Evolutionary conservation across 2,797 vertebrate genomes (phyloP).

Genomic region (Peromyscus eremicus): DNA sequence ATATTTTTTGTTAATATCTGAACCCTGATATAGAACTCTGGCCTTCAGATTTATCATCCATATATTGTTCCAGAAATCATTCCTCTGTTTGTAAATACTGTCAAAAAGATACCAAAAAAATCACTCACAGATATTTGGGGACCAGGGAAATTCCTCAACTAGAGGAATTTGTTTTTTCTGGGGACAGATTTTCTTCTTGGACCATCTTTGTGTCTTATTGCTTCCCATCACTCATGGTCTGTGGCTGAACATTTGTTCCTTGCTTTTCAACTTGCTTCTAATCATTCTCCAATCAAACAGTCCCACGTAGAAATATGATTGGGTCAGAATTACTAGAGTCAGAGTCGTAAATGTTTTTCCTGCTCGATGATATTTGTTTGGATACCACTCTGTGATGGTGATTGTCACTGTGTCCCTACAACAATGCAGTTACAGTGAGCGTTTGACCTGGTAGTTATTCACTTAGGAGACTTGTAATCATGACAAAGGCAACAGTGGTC

Average conservation of each 20-base stretch:
- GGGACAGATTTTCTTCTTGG: background rate
- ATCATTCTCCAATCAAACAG: slow-evolving; percentile 28
- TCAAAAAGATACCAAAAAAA: slow-evolving; percentile 33
- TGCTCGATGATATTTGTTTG: background rate
- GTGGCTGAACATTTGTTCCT: background rate
- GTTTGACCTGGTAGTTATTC: background rate
- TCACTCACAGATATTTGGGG: background rate
- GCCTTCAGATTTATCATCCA: background rate
- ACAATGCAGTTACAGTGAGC: background rate
- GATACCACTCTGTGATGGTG: background rate
- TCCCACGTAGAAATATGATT: background rate
- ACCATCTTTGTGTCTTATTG: background rate
- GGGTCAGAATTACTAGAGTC: background rate
- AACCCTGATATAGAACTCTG: background rate
- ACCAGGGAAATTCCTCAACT: background rate
- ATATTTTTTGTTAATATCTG: background rate
- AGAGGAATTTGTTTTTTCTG: background rate
- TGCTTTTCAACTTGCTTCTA: slow-evolving; percentile 7
- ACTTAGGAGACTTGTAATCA: background rate
- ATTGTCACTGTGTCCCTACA: background rate
- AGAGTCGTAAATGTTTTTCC: background rate
- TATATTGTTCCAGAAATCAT: slow-evolving; percentile 14
- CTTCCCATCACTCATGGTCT: background rate
- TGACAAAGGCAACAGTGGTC: background rate
- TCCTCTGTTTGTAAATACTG: background rate